Evolutionary conservation across 2,113 vertebrate genomes (phyloP).

Genomic region (Phrynosoma blainvillii): DNA sequence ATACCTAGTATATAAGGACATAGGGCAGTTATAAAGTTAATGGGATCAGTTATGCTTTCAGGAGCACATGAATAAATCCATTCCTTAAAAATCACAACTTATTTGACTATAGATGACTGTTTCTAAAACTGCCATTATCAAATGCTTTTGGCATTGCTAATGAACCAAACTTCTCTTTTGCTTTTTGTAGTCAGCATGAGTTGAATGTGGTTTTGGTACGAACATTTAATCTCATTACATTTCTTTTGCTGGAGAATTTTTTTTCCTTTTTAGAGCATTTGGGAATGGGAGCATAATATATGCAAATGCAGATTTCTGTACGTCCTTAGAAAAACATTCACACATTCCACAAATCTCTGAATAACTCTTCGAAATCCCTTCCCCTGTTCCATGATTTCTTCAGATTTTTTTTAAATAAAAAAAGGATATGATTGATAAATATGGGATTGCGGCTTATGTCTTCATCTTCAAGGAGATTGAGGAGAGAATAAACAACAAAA

Average conservation of each 20-base stretch:
- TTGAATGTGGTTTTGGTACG: neutral
- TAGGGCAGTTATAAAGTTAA: neutral
- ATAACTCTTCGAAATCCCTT: neutral
- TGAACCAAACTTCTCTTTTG: neutral
- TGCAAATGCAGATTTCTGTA: neutral
- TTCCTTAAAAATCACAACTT: neutral
- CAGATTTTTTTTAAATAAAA: neutral
- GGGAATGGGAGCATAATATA: neutral
- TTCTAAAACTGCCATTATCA: neutral
- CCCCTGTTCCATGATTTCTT: neutral
- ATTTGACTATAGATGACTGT: neutral
- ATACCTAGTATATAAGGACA: neutral
- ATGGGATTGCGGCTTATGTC: no score
- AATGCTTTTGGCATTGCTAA: slow-evolving; percentile 6
- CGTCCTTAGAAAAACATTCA: neutral
- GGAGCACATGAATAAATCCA: neutral
- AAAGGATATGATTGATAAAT: neutral
- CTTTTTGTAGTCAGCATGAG: neutral
- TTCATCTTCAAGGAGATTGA: neutral
- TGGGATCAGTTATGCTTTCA: neutral
- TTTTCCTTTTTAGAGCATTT: neutral
- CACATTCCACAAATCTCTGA: neutral
- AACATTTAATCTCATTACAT: neutral
- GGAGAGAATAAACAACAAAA: neutral
- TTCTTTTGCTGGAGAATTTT: neutral